A percentile compares a stretch with the other conserved stretches of the same genome.
phyloP scores from a whole-genome alignment of 2,113 vertebrate genomes.

The Hiodon alosoides region DNA sequence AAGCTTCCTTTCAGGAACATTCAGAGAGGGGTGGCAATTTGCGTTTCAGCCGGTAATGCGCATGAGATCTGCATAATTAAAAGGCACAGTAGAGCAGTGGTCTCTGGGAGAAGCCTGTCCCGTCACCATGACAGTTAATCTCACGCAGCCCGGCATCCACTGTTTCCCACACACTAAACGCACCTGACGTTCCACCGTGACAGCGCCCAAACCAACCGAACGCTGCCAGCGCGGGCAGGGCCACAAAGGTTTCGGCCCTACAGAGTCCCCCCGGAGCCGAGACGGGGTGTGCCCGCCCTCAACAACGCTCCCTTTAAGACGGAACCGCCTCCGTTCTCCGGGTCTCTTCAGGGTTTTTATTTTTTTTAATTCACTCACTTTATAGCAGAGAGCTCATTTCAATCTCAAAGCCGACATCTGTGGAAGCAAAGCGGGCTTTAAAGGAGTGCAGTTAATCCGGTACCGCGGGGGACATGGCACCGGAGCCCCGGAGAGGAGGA shows the following conservation, averaged over 20 bases:
- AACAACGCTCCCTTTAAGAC: background rate
- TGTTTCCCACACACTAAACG: background rate
- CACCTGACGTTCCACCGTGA: background rate
- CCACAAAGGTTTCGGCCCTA: background rate
- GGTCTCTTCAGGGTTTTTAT: slow-evolving; percentile 15
- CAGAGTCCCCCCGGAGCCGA: background rate
- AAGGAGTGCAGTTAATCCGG: slow-evolving; percentile 65
- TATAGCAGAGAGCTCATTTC: slow-evolving; percentile 63
- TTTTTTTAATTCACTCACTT: slow-evolving; percentile 54
- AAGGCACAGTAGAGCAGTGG: too few relatives aligned
- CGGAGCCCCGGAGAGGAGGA: slow-evolving; percentile 37
- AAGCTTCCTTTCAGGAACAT: background rate
- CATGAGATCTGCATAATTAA: slow-evolving; percentile 27
- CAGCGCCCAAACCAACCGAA: background rate
- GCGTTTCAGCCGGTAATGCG: slow-evolving; percentile 18
- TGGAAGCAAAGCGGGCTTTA: slow-evolving; percentile 56
- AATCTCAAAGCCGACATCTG: slow-evolving; percentile 74
- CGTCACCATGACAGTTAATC: too few relatives aligned
- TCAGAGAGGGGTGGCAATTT: slow-evolving; percentile 4
- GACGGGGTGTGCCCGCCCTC: background rate
- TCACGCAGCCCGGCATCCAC: too few relatives aligned
- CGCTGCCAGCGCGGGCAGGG: background rate
- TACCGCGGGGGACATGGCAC: slow-evolving; percentile 48
- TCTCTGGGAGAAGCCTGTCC: too few relatives aligned
- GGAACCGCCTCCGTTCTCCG: slow-evolving; percentile 15